Evolutionary conservation across 2,797 vertebrate genomes (phyloP).

Genomic region (Harpagifer antarcticus): DNA sequence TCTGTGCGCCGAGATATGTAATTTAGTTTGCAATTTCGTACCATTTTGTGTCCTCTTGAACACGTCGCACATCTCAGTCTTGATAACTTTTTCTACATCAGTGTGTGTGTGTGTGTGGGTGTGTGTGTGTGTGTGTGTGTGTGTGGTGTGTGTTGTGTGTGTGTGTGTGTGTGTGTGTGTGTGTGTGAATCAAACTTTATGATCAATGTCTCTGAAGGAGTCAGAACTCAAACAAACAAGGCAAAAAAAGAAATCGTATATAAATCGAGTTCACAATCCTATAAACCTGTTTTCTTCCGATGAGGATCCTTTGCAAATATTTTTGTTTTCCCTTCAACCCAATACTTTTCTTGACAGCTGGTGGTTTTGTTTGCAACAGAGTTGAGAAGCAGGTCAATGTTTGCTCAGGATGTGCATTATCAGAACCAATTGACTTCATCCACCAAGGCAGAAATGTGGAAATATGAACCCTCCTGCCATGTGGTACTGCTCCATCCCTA

Average conservation of each 20-base stretch:
- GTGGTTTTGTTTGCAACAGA: slow-evolving; percentile 51
- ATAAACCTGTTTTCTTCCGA: slow-evolving; percentile 35
- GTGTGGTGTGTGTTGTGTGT: too few relatives aligned
- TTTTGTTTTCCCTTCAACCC: neutral
- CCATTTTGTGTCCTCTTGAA: slow-evolving; percentile 54
- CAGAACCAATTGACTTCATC: slow-evolving; percentile 74
- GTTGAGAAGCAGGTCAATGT: slow-evolving; percentile 66
- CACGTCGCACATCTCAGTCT: slow-evolving; percentile 46
- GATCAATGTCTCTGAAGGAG: slow-evolving; percentile 36
- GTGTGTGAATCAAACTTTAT: slow-evolving; percentile 40
- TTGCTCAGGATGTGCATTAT: slow-evolving; percentile 61
- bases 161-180: too few relatives aligned
- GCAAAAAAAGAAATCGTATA: slow-evolving; percentile 44
- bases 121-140: slow-evolving; percentile 20
- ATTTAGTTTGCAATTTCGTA: slow-evolving; percentile 57
- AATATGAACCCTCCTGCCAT: slow-evolving; percentile 49
- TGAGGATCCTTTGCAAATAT: slow-evolving; percentile 36
- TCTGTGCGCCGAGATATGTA: slow-evolving; percentile 56
- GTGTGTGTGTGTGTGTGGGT: neutral
- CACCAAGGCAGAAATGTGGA: slow-evolving; percentile 69
- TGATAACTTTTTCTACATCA: slow-evolving; percentile 33
- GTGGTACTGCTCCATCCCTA: slow-evolving; percentile 32
- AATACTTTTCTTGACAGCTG: slow-evolving; percentile 40
- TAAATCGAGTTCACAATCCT: slow-evolving; percentile 37
- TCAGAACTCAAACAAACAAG: slow-evolving; percentile 50